Evolutionary conservation across 2,888 invertebrate genomes (phyloP), one percentile per base, ranked within the genome.

Genomic region (Coremacera marginata): DNA sequence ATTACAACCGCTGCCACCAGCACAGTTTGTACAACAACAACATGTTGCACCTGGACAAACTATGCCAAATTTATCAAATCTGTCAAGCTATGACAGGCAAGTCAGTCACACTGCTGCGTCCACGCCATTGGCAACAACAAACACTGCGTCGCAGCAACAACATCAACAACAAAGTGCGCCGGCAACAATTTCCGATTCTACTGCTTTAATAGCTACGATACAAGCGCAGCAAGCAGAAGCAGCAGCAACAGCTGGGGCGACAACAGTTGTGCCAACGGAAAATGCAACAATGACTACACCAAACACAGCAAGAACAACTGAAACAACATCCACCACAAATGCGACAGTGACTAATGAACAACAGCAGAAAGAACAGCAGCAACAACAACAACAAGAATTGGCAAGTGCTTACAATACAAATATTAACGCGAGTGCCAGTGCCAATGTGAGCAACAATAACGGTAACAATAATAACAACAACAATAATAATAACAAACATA

Each of bases 201-300:
- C 86, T 77, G 82, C 83, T 68, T 74, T 87, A 77, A 77, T 82
- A 55, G 81, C 84, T 67, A 80, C 84, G 73, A 81, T 84, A 78
- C 84, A 84, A 77, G 25, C 65, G 37, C 74, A 75, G 70, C 82
- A 80, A 90, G 65, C 90, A 72, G 90, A 86, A 90, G 90, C 88
- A 90, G 90, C 82, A 88, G 90, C 81, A 90, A 87, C 88, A 90
- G 57, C 77, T 73, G 65, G 79, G 63, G 85, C 90, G 49, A 22
- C 80, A 68, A 71, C 65, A 74, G 51, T 76, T 37, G 25, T 8
- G 27, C 49, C 49, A 25, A 51, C 63, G n/a, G 71, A 71, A 7
- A 22, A 44, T 16, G 51, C 73, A 49, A 52, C 71, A 63, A 19
- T 68, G 52, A 55, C 37, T 22, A 37, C 60, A 9, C 19, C 60